Evolutionary conservation across 1,140 invertebrate species (phyloP).

Genomic region (Musca domestica): DNA sequence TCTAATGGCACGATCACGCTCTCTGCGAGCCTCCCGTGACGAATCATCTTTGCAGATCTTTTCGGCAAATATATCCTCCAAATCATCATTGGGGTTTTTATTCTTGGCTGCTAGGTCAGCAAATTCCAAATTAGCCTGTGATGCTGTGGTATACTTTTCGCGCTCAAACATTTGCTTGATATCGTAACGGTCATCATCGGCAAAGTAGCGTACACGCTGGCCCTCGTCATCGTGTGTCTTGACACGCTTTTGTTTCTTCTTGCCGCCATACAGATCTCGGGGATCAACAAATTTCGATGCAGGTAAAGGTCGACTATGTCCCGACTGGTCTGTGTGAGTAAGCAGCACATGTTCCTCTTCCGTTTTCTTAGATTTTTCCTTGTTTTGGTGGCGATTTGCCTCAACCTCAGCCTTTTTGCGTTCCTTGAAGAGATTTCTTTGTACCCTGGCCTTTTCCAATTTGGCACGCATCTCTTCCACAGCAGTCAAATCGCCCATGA

Average conservation of each 20-base stretch:
- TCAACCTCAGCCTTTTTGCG: slow-evolving; percentile 17
- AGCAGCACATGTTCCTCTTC: slow-evolving; percentile 67
- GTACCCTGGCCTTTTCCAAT: slow-evolving; percentile 68
- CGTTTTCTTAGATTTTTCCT: slow-evolving; percentile 25
- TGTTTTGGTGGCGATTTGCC: background rate
- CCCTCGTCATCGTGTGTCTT: slow-evolving; percentile 72
- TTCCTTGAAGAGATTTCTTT: slow-evolving; percentile 52
- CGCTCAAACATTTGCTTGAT: slow-evolving; percentile 86
- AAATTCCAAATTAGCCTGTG: slow-evolving; percentile 81
- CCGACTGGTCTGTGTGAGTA: slow-evolving; percentile 68
- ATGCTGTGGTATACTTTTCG: slow-evolving; percentile 80
- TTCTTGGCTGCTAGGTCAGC: slow-evolving; percentile 68
- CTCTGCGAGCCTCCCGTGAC: slow-evolving; percentile 62
- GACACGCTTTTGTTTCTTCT: slow-evolving; percentile 60
- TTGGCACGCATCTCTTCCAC: slow-evolving; percentile 71
- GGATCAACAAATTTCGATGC: slow-evolving; percentile 35
- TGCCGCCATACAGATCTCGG: slow-evolving; percentile 46
- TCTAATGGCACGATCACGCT: slow-evolving; percentile 69
- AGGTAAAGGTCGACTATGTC: slow-evolving; percentile 61
- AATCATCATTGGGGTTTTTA: slow-evolving; percentile 70
- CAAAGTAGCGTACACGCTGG: slow-evolving; percentile 79
- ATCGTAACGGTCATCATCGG: slow-evolving; percentile 86
- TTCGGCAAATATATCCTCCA: slow-evolving; percentile 84
- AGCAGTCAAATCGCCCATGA: slow-evolving; percentile 75
- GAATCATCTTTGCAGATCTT: slow-evolving; percentile 61